Evolutionary conservation across 2,888 invertebrate species (phyloP).

Genomic region (Cheilosia urbana): DNA sequence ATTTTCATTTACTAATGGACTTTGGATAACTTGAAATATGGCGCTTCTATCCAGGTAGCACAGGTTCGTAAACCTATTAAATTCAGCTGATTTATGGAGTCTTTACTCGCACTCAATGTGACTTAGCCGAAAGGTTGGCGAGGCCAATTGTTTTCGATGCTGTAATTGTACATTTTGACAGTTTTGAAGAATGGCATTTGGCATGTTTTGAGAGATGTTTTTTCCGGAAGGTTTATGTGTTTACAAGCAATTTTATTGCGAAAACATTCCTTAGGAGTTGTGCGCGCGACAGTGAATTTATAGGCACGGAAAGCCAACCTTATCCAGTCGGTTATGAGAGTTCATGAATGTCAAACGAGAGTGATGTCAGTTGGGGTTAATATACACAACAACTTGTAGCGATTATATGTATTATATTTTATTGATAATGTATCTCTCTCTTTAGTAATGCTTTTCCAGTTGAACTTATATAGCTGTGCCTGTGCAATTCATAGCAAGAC

Average conservation of each 20-base stretch:
- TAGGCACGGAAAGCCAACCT: neutral
- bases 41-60: slow-evolving; percentile 1
- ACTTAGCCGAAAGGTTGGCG: slow-evolving; percentile 10
- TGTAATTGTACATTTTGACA: slow-evolving; percentile 26
- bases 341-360: slow-evolving; percentile 43
- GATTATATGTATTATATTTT: too few relatives aligned
- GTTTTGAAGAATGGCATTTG: slow-evolving; percentile 24
- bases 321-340: neutral
- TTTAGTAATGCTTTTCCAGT: too few relatives aligned
- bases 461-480: too few relatives aligned
- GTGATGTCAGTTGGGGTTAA: neutral
- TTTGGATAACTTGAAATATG: slow-evolving; percentile 25
- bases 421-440: too few relatives aligned
- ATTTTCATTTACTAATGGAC: slow-evolving; percentile 7
- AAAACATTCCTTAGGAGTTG: neutral
- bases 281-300: slow-evolving; percentile 8
- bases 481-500: too few relatives aligned
- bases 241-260: slow-evolving; percentile 12
- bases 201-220: neutral
- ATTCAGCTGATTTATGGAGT: slow-evolving; percentile 27
- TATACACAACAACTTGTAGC: slow-evolving; percentile 80
- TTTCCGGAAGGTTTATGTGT: neutral
- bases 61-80: slow-evolving; percentile 4
- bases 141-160: slow-evolving; percentile 16
- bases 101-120: slow-evolving; percentile 7